A percentile compares a stretch with the other conserved stretches of the same genome.
Evolutionary conservation across 2,113 vertebrate genomes (phyloP).

Genomic region (Otus sunia): DNA sequence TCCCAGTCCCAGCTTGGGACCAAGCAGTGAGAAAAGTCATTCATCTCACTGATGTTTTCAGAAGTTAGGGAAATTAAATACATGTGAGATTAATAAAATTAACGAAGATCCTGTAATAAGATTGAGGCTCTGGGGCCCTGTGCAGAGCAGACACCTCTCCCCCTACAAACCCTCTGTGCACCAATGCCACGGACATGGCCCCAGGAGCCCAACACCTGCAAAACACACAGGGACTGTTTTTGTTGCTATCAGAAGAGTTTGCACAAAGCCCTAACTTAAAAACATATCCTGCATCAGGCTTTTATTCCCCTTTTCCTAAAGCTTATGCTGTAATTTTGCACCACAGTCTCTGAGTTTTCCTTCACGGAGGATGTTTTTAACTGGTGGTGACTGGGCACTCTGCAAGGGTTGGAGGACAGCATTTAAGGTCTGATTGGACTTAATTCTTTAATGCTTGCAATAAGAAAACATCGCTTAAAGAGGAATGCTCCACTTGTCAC

Average conservation of each 20-base stretch:
- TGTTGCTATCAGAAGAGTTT: background rate
- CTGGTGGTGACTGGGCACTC: background rate
- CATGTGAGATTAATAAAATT: background rate
- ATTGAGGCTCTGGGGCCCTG: background rate
- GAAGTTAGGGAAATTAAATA: background rate
- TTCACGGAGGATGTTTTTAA: background rate
- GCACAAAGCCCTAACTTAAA: background rate
- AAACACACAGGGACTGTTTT: background rate
- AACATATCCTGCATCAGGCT: background rate
- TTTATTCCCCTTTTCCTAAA: background rate
- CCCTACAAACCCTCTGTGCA: background rate
- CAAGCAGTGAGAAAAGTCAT: background rate
- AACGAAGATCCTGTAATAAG: background rate
- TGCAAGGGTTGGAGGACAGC: background rate
- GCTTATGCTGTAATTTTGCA: background rate
- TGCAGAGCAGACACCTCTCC: background rate
- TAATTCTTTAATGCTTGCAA: background rate
- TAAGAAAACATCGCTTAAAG: background rate
- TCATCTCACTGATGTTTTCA: background rate
- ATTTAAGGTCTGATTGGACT: background rate
- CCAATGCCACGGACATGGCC: background rate
- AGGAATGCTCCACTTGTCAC: background rate
- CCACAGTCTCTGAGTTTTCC: background rate
- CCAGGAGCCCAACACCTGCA: fast-evolving
- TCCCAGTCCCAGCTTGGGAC: background rate